phyloP scores from a whole-genome alignment of 2,113 vertebrate genomes.

The Sciurus niger region DNA sequence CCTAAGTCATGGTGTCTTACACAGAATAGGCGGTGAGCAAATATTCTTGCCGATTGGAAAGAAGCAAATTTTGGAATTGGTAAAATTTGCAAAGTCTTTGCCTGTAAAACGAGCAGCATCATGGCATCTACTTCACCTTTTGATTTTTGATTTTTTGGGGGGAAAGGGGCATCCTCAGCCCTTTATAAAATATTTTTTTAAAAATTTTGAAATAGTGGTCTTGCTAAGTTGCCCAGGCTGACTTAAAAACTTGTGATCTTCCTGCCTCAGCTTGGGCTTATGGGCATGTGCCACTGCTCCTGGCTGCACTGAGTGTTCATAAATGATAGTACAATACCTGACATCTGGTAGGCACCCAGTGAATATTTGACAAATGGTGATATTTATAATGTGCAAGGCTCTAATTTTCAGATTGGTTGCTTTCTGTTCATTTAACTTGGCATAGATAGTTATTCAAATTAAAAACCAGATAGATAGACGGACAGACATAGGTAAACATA shows the following conservation, averaged over 20 bases:
- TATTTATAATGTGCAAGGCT: background rate
- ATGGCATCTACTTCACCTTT: background rate
- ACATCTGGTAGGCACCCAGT: background rate
- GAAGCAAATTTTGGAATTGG: background rate
- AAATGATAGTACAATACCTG: background rate
- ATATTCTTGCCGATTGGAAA: background rate
- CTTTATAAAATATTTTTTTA: too few species aligned
- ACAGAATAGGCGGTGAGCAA: background rate
- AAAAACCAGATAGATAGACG: background rate
- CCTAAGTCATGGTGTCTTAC: background rate
- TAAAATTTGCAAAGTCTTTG: background rate
- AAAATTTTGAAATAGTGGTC: too few species aligned
- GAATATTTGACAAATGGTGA: background rate
- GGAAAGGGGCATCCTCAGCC: too few species aligned
- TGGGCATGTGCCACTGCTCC: too few species aligned
- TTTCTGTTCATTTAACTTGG: slow-evolving; percentile 22
- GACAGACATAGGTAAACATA: too few species aligned
- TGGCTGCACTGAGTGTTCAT: background rate
- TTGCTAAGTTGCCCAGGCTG: too few species aligned
- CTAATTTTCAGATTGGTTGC: background rate
- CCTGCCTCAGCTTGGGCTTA: too few species aligned
- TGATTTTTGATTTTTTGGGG: background rate
- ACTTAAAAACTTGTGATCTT: too few species aligned
- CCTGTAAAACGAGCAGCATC: background rate
- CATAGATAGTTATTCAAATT: background rate